phyloP scores from a whole-genome alignment of 1,140 invertebrate species.

The Formica exsecta region DNA sequence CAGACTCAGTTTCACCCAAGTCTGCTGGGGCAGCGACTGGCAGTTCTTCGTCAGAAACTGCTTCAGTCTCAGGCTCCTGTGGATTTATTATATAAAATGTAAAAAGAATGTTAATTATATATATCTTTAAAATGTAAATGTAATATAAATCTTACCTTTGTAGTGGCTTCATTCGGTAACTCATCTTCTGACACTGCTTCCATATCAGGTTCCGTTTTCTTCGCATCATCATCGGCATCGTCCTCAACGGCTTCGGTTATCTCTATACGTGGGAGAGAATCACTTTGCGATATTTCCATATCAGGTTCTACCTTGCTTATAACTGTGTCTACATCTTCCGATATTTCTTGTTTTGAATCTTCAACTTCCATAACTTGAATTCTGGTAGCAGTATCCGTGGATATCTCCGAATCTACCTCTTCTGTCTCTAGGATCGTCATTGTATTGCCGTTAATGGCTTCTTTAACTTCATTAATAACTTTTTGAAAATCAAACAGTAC shows the following conservation, averaged over 20 bases:
- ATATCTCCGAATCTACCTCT: slow-evolving; percentile 68
- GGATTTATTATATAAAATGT: not conserved
- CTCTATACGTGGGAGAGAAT: slow-evolving; percentile 43
- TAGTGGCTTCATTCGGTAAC: slow-evolving; percentile 85
- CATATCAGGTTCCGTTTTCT: slow-evolving; percentile 88
- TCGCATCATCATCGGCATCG: slow-evolving; percentile 59
- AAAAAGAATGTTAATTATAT: not conserved
- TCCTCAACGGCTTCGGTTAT: slow-evolving; percentile 38
- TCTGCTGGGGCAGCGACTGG: slow-evolving; percentile 91
- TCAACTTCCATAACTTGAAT: slow-evolving; percentile 75
- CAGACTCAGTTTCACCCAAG: slow-evolving; percentile 93
- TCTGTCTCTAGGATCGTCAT: slow-evolving; percentile 73
- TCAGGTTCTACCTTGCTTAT: slow-evolving; percentile 66
- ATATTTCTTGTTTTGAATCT: slow-evolving; percentile 72
- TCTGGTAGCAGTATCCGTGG: slow-evolving; percentile 43
- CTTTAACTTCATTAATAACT: slow-evolving; percentile 66
- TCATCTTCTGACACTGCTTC: slow-evolving; percentile 91
- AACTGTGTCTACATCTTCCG: slow-evolving; percentile 64
- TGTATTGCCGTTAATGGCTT: slow-evolving; percentile 47
- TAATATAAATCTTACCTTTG: slow-evolving; percentile 79
- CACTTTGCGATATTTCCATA: slow-evolving; percentile 51
- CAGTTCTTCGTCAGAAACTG: slow-evolving; percentile 92
- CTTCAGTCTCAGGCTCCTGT: slow-evolving; percentile 89
- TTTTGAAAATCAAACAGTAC: slow-evolving; percentile 74
- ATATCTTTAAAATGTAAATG: not conserved